phyloP scores from a whole-genome alignment of 2,113 vertebrate genomes.

The Gymnorhina tibicen region DNA sequence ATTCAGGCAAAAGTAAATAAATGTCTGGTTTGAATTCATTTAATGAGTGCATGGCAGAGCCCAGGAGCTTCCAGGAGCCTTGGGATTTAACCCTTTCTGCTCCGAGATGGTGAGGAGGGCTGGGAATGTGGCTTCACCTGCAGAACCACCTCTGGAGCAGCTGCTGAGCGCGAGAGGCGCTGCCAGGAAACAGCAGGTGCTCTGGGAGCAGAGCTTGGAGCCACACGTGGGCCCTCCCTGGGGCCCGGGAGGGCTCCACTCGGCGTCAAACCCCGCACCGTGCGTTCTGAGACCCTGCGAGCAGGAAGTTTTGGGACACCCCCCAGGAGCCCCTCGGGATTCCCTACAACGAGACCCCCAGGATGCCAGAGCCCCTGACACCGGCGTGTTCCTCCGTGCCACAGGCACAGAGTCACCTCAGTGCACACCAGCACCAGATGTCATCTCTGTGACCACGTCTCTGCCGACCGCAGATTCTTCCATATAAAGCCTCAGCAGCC shows the following conservation, averaged over 20 bases:
- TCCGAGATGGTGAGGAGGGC: neutral
- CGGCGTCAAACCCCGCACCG: neutral
- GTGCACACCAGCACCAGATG: neutral
- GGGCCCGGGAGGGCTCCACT: accelerated
- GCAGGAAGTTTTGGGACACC: neutral
- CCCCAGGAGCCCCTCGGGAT: neutral
- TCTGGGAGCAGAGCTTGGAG: neutral
- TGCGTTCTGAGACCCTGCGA: neutral
- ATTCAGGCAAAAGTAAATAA: neutral
- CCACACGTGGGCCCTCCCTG: neutral
- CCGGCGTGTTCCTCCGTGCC: accelerated
- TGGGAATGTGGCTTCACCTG: accelerated
- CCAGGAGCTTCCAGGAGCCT: neutral
- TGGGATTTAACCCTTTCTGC: neutral
- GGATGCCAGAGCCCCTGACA: neutral
- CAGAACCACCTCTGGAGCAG: neutral
- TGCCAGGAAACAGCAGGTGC: neutral
- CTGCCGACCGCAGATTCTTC: neutral
- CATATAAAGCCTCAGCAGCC: constrained; percentile 12
- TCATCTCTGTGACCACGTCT: neutral
- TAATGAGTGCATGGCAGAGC: neutral
- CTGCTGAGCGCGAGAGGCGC: neutral
- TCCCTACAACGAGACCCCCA: neutral
- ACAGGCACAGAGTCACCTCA: neutral
- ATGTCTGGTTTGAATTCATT: neutral